phyloP scores from a whole-genome alignment of 2,888 invertebrate genomes.

The Phaonia tiefii region DNA sequence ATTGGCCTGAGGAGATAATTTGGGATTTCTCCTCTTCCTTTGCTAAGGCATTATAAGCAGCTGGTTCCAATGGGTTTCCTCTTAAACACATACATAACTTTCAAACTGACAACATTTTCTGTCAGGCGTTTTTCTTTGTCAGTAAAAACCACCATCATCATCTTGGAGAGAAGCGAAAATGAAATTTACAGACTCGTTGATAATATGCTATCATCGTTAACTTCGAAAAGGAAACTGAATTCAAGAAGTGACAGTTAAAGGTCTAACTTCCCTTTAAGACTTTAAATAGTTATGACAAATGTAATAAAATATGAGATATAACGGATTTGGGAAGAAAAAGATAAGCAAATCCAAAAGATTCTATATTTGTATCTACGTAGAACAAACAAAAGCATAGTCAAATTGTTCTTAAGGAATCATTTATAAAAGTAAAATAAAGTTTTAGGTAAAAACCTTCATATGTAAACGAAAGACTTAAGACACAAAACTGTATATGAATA shows the following conservation, averaged over 20 bases:
- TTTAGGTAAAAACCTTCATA: no score
- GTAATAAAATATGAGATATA: no score
- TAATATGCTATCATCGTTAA: constrained; percentile 54
- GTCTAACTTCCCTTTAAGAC: constrained; percentile 34
- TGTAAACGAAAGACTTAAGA: no score
- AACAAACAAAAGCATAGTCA: no score
- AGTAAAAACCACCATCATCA: neutral
- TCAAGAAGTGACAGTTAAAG: neutral
- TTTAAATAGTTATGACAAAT: neutral
- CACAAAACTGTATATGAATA: no score
- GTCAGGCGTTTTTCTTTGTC: constrained; percentile 42
- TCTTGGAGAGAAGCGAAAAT: neutral
- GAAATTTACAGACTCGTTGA: constrained; percentile 33
- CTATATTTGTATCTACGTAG: no score
- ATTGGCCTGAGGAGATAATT: constrained; percentile 49
- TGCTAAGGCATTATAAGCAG: neutral
- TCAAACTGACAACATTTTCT: constrained; percentile 43
- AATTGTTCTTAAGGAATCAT: no score
- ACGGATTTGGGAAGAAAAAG: no score
- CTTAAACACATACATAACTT: constrained; percentile 40
- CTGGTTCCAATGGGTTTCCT: neutral
- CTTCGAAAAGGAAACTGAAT: constrained; percentile 61
- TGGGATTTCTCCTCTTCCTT: no score
- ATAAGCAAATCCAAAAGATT: no score
- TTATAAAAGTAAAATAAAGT: no score